A percentile compares a stretch with the other conserved stretches of the same genome.
These are phyloP conservation scores for Stomorhina lunata DNA, from an alignment of 2,888 invertebrate genomes.

Conservation along the genomic window DNA sequence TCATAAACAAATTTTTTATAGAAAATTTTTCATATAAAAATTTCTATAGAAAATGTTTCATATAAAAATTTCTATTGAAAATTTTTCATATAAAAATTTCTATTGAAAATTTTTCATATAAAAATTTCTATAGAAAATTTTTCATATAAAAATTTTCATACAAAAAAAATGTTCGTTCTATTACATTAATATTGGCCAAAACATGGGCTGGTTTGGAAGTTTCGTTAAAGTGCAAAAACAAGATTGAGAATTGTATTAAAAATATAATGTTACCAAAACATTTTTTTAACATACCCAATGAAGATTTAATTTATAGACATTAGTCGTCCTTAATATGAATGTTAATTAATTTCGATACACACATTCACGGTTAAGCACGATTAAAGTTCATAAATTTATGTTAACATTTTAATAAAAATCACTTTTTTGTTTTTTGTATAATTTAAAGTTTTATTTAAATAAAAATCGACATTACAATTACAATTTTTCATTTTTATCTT, in stretches of 20 bases:
- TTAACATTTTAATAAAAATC: constrained; percentile 63
- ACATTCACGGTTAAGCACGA: constrained; percentile 75
- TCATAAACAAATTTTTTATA: no score
- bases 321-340: constrained; percentile 72
- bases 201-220: no score
- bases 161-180: no score
- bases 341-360: constrained; percentile 61
- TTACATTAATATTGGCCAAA: no score
- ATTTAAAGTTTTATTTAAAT: constrained; percentile 57
- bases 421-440: constrained; percentile 55
- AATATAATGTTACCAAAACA: background rate
- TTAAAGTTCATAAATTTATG: constrained; percentile 68
- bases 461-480: constrained; percentile 57
- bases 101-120: no score
- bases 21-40: no score
- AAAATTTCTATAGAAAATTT: no score
- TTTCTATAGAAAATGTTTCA: no score
- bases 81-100: no score
- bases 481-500: constrained; percentile 52
- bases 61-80: no score
- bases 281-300: constrained; percentile 10
- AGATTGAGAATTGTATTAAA: background rate
- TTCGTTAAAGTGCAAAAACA: no score
- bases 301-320: constrained; percentile 64
- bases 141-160: no score